phyloP scores from a whole-genome alignment of 2,113 vertebrate genomes.

The Takifugu flavidus region DNA sequence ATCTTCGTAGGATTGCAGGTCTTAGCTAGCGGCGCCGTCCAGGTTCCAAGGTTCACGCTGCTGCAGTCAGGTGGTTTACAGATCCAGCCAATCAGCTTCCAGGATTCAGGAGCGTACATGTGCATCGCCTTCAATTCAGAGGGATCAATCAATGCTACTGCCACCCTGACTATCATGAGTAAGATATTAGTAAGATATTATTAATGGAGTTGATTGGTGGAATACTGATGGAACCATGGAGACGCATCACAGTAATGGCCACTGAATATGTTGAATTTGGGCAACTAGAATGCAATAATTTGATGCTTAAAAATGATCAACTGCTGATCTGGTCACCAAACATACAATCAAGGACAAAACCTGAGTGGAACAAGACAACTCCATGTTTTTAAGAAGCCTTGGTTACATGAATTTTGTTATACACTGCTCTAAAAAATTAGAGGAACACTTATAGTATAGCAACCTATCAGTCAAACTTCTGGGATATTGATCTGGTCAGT shows the following conservation, averaged over 20 bases:
- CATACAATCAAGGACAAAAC: not conserved
- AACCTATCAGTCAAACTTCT: too few species aligned
- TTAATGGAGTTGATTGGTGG: too few species aligned
- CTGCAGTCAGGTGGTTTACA: constrained; percentile 88
- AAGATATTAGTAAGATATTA: constrained; percentile 38
- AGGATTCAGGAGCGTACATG: constrained; percentile 87
- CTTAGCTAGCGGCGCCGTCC: constrained; percentile 87
- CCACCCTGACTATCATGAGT: constrained; percentile 90
- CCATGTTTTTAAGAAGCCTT: too few species aligned
- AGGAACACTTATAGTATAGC: too few species aligned
- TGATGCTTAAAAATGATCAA: too few species aligned
- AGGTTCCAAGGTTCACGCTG: constrained; percentile 84
- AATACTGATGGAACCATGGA: not conserved
- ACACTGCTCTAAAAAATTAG: too few species aligned
- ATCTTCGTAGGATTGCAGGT: constrained; percentile 74
- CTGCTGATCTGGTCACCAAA: too few species aligned
- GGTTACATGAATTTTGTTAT: too few species aligned
- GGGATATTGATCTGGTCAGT: too few species aligned
- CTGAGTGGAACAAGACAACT: not conserved
- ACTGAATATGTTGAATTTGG: too few species aligned
- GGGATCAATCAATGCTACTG: constrained; percentile 78
- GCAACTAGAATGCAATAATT: too few species aligned
- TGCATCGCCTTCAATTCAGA: constrained; percentile 83
- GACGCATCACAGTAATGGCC: too few species aligned
- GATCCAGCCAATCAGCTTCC: constrained; percentile 80